Conservation (phyloP, 35 echinoderm and acorn worm genomes). For the Chiridota heheva region DNA sequence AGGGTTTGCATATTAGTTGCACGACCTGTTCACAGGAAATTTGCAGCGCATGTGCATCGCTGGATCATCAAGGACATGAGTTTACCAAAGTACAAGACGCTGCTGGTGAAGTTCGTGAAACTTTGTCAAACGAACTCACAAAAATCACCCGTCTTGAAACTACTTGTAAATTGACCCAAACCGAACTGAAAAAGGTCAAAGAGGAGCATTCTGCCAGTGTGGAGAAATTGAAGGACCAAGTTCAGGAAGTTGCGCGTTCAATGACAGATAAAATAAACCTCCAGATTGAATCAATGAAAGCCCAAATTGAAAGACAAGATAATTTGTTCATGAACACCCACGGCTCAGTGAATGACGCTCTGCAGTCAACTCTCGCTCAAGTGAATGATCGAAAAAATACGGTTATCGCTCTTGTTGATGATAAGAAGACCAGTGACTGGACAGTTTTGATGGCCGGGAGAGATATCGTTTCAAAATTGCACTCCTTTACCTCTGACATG, state of each 20-base stretch:
- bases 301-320: background rate
- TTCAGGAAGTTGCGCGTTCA: background rate
- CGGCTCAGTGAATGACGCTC: background rate
- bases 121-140: background rate
- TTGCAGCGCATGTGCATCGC: conserved; percentile 19
- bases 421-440: background rate
- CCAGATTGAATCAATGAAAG: background rate
- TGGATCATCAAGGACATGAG: conserved; percentile 6
- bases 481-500: background rate
- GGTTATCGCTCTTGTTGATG: background rate
- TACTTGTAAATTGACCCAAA: background rate
- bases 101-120: background rate
- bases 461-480: background rate
- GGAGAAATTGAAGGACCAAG: background rate
- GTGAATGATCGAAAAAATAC: background rate
- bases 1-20: conserved; percentile 14
- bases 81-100: background rate
- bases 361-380: background rate
- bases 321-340: background rate
- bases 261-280: background rate
- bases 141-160: background rate
- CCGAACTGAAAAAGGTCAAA: conserved; percentile 13
- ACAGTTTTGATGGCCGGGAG: background rate
- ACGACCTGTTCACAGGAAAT: background rate
- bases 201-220: too few species aligned